These are phyloP conservation scores for Paelopatides confundens DNA, from an alignment of 53 echinoderm and acorn worm species.

Conservation along the genomic window DNA sequence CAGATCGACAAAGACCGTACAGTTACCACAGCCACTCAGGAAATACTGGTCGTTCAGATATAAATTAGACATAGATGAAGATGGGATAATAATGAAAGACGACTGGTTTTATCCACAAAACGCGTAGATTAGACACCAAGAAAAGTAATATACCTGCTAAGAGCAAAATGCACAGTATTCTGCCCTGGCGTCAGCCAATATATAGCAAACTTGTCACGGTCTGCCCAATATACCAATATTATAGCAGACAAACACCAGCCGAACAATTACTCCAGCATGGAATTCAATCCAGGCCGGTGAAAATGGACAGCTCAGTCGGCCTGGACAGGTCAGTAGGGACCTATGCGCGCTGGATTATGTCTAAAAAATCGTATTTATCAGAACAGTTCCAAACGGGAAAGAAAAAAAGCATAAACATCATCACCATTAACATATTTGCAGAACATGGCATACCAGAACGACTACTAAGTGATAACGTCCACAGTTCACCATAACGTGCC, in stretches of 20 bases:
- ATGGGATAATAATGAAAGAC: constrained; percentile 28
- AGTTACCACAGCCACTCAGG: constrained; percentile 3
- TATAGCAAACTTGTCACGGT: neutral
- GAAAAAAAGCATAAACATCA: constrained; percentile 53
- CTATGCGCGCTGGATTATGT: constrained; percentile 66
- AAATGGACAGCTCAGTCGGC: too few relatives aligned
- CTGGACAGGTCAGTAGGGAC: too few relatives aligned
- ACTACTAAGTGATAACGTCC: constrained; percentile 71
- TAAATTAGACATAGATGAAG: constrained; percentile 2
- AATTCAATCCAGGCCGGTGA: constrained; percentile 60
- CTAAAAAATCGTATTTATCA: constrained; percentile 65
- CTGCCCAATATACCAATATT: constrained; percentile 11
- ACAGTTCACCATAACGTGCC: constrained; percentile 70
- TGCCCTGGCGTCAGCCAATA: constrained; percentile 24
- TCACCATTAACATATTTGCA: constrained; percentile 56
- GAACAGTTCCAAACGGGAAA: constrained; percentile 27
- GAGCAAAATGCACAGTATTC: constrained; percentile 24
- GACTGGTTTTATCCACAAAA: constrained; percentile 18
- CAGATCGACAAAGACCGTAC: constrained; percentile 32
- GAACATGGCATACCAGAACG: constrained; percentile 72
- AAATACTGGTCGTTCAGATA: constrained; percentile 25
- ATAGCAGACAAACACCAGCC: neutral
- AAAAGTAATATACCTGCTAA: constrained; percentile 15
- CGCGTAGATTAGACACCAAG: neutral
- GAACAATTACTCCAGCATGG: constrained; percentile 15